Evolutionary conservation across 30 jellyfish, hydroid and myxozoan genomes (phyloP).

Genomic region (Nemopilema nomurai): DNA sequence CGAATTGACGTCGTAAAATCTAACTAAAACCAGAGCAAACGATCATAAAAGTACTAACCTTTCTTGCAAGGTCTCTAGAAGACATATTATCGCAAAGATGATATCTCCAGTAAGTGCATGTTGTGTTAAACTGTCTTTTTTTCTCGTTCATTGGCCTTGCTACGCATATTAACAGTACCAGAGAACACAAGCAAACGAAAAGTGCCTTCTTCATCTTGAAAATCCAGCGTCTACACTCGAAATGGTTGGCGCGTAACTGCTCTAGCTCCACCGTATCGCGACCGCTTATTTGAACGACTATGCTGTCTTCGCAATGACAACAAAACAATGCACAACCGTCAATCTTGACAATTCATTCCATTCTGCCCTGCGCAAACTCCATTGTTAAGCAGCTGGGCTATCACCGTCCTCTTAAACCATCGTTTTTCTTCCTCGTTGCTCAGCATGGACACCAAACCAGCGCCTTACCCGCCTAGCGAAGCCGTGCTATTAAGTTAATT

Average conservation of each 20-base stretch:
- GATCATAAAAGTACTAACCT: too few relatives aligned
- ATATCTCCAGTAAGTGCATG: constrained; percentile 53
- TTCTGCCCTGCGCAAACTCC: not conserved
- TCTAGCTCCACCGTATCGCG: not conserved
- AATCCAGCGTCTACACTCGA: not conserved
- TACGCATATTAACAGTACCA: constrained; percentile 4
- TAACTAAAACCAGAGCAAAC: too few relatives aligned
- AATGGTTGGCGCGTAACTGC: not conserved
- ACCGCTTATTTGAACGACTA: not conserved
- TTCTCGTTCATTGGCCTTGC: constrained; percentile 25
- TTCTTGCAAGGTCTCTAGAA: not conserved
- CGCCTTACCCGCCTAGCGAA: too few relatives aligned
- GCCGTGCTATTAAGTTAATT: too few relatives aligned
- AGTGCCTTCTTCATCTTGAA: constrained; percentile 4
- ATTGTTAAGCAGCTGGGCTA: not conserved
- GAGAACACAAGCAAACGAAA: constrained; percentile 10
- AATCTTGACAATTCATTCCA: not conserved
- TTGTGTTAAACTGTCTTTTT: constrained; percentile 25
- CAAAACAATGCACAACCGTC: not conserved
- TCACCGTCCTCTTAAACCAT: not conserved
- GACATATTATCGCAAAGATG: constrained; percentile 21
- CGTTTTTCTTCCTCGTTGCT: not conserved
- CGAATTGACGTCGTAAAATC: too few relatives aligned
- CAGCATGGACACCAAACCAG: too few relatives aligned
- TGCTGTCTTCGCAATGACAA: not conserved